phyloP scores from a whole-genome alignment of 2,888 invertebrate genomes.

The Ophion slaviceki region DNA sequence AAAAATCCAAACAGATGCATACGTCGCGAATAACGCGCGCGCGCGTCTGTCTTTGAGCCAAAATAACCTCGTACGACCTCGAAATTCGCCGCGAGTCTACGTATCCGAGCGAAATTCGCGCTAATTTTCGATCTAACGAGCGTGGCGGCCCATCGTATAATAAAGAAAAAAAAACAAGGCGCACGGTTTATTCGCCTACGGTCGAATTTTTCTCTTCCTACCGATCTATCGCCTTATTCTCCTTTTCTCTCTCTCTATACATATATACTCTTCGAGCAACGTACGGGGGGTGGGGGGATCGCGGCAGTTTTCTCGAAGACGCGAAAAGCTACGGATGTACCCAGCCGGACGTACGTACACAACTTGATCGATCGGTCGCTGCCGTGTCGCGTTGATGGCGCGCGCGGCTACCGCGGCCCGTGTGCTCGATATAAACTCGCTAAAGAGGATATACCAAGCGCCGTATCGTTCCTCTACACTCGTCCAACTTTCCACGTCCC shows the following conservation, averaged over 20 bases:
- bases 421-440: constrained; percentile 70
- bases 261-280: neutral
- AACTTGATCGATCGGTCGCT: constrained; percentile 70
- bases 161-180: too few relatives aligned
- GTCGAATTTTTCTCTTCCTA: too few relatives aligned
- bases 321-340: constrained; percentile 64
- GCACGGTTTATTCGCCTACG: too few relatives aligned
- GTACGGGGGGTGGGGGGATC: constrained; percentile 7
- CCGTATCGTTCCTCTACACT: neutral
- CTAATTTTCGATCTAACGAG: neutral
- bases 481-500: neutral
- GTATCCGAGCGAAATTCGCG: constrained; percentile 40
- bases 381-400: constrained; percentile 52
- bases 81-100: constrained; percentile 63
- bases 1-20: too few relatives aligned
- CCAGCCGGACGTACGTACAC: constrained; percentile 66
- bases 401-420: constrained; percentile 39
- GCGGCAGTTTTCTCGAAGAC: constrained; percentile 54
- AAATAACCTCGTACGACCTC: constrained; percentile 72
- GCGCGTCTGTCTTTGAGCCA: constrained; percentile 25
- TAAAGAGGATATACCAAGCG: constrained; percentile 45
- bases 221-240: too few relatives aligned
- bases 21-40: too few relatives aligned
- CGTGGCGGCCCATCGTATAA: too few relatives aligned
- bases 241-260: constrained; percentile 28